Base-by-base conservation (phyloP, 2,888 invertebrate species). In the Hydrotaea diabolus region DNA sequence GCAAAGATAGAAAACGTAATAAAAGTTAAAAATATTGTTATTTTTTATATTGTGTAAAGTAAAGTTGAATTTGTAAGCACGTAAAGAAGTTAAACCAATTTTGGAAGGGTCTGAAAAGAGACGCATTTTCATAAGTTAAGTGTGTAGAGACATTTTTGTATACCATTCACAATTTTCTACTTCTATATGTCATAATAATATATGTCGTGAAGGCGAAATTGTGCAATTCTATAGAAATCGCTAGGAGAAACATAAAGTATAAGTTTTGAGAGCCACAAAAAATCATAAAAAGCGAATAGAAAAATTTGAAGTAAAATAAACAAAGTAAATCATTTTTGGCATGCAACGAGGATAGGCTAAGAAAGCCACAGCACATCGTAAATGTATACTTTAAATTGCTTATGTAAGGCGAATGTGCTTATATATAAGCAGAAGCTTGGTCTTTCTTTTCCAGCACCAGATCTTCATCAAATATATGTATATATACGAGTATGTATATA, bases 1-100 rank as follows among this genome's bases (percentile, higher is more conserved):
- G 21, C 55, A 8, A 39, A 73, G 80, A 75, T 76, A 62, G 13
- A 39, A 36, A 72, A 31, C 31, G 31, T 4, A 26, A 53, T 23
- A 73, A 0, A 21, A 7, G 71, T 59, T 59, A 15, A n/a, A n/a
- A n/a, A 11, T 55, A n/a, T 55, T 55, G 5, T 55, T 55, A 7
- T 19, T 55, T 55, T 55, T 26, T 59, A 23, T 26, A 21, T 5
- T 19, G 3, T 21, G 11, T 31, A 31, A 4, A 31, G 39, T 31
- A 31, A 31, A 31, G 31, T 39, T 39, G 1, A 39, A 8, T 8
- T 39, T 39, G 13, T 2, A 13, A 39, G 39, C 9, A 39, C 13
- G 2, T 8, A 39, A 39, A n/a, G n/a, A n/a, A n/a, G n/a, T n/a
- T n/a, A n/a, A n/a, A n/a, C n/a, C n/a, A n/a, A n/a, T n/a, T n/a